Evolutionary conservation across 1,140 invertebrate species (phyloP).

Genomic region (Drosophila burlai): DNA sequence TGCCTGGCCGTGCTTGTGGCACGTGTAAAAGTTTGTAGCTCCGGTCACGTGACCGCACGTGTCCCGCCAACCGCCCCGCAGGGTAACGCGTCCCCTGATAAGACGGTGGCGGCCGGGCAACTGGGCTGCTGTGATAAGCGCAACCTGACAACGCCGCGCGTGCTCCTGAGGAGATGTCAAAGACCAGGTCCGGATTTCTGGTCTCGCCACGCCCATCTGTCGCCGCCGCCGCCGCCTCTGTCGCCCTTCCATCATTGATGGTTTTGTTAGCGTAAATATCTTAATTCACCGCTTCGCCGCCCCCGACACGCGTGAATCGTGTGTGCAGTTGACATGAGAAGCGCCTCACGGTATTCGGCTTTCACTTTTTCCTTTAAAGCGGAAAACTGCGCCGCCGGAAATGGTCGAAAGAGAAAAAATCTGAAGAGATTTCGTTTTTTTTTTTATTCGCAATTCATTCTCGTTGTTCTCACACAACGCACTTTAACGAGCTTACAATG

Average conservation of each 20-base stretch:
- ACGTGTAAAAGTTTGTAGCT: conserved; percentile 65
- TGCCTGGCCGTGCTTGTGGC: conserved; percentile 19
- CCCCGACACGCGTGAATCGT: conserved; percentile 76
- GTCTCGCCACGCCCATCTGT: conserved; percentile 43
- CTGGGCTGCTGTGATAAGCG: conserved; percentile 74
- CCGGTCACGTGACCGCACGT: conserved; percentile 77
- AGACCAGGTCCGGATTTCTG: conserved; percentile 57
- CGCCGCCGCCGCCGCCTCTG: too few relatives aligned
- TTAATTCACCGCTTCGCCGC: conserved; percentile 80
- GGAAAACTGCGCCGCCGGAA: conserved; percentile 27
- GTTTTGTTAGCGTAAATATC: conserved; percentile 79
- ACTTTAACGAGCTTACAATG: conserved; percentile 40
- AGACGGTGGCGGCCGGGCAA: conserved; percentile 4
- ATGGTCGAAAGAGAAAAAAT: not conserved
- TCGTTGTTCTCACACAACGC: not conserved
- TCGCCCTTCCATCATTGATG: conserved; percentile 51
- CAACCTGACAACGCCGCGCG: conserved; percentile 61
- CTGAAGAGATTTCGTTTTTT: not conserved
- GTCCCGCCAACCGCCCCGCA: conserved; percentile 8
- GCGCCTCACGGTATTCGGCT: conserved; percentile 8
- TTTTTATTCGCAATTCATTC: conserved; percentile 20
- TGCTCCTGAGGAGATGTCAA: conserved; percentile 67
- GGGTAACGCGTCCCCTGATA: conserved; percentile 7
- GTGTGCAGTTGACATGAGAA: conserved; percentile 75
- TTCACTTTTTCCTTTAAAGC: conserved; percentile 29